Conservation (phyloP, 2,888 invertebrate species). For the Panopea generosa region DNA sequence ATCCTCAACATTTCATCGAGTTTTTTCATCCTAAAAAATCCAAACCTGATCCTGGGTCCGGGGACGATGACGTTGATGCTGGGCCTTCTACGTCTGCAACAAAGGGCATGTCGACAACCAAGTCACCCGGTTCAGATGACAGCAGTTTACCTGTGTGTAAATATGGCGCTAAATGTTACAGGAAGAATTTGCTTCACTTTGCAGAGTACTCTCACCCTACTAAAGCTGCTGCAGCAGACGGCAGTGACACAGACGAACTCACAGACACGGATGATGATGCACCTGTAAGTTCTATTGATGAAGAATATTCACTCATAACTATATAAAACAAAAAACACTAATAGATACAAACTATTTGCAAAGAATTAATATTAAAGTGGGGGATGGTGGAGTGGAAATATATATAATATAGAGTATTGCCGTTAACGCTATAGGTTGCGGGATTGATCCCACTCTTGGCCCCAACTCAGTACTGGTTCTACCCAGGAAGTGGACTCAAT, state of each 20-base stretch:
- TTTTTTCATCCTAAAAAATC: slow-evolving; percentile 69
- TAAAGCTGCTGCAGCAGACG: slow-evolving; percentile 37
- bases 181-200: slow-evolving; percentile 80
- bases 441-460: too few species aligned
- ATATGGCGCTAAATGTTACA: slow-evolving; percentile 79
- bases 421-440: too few species aligned
- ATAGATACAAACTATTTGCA: too few species aligned
- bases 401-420: too few species aligned
- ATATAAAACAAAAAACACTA: too few species aligned
- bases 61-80: slow-evolving; percentile 8
- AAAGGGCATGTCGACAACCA: background rate
- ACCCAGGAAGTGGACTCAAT: too few species aligned
- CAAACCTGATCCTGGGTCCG: slow-evolving; percentile 16
- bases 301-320: too few species aligned
- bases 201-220: slow-evolving; percentile 80
- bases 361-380: too few species aligned
- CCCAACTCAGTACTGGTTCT: too few species aligned
- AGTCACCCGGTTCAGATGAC: slow-evolving; percentile 29
- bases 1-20: slow-evolving; percentile 77
- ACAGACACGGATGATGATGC: slow-evolving; percentile 71
- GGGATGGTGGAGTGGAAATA: too few species aligned
- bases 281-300: too few species aligned
- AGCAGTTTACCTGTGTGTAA: slow-evolving; percentile 71
- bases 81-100: slow-evolving; percentile 20
- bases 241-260: slow-evolving; percentile 74